Base-by-base conservation (phyloP, 2,113 vertebrate genomes). In the Hymenochirus boettgeri region DNA sequence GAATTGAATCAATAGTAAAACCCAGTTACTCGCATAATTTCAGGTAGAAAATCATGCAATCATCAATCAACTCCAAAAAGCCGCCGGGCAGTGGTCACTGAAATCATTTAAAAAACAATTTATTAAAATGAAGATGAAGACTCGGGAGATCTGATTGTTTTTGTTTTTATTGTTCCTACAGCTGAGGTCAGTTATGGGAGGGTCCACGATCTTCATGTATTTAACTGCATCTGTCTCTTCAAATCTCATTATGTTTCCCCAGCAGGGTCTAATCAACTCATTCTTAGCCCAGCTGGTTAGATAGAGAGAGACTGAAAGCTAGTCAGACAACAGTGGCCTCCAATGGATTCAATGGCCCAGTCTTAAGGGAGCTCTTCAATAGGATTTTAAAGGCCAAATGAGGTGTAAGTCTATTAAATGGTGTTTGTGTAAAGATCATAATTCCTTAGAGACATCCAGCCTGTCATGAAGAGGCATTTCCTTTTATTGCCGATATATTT, bases 321-420 rank as follows among this genome's bases (percentile, higher is more conserved):
- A 52, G 65, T 77, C 78, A 75, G 76, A 75, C 62, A 73, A 71
- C 74, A 80, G 54, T 70, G 65, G 75, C 79, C 83, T 79, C 77
- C 77, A 74, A 82, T 73, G 76, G 77, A 80, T 75, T 72, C 33
- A n/a, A 71, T 71, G 72, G 71, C 58, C 59, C 73, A 67, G 71
- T 79, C 87, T 84, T 80, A 78, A 72, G 83, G 88, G 87, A 86
- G 79, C 84, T 75, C 86, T 87, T 90, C 89, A 89, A 83, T 79
- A 82, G 77, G 85, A 78, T 88, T 65, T 91, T 87, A 87, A 82
- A 85, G 86, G 83, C 81, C 87, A 92, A 92, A 91, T 89, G 85
- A 90, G 80, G 87, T 90, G 79, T 86, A 91, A 91, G 85, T 88
- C 88, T 89, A 89, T 89, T 91, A 88, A 91, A 92, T 89, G 80